Base-by-base conservation (phyloP, 2,797 vertebrate species). In the Astyanax mexicanus region DNA sequence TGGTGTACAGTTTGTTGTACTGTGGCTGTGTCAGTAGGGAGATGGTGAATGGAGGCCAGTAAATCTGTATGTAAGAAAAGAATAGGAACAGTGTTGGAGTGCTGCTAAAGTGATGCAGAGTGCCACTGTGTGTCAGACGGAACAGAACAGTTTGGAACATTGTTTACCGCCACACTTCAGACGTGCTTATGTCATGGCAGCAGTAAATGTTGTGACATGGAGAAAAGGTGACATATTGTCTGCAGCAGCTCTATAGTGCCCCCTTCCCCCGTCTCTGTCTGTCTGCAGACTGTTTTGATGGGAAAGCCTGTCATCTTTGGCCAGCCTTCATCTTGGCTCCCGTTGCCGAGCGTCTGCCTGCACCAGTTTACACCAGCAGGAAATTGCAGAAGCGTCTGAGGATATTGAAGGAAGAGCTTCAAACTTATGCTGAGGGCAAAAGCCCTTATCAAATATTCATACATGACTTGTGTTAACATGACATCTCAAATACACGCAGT, bases 251-350 rank as follows among this genome's bases (percentile, higher is more conserved):
- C 72, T 81, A 52, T 27, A 21, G 45, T 40, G 19, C 49, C 55
- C 69, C 67, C 5, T 13, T 44, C 60, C 32, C 45, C 29, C 19
- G 11, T 32, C 25, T 6, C 74, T 61, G 40, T 49, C 51, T 45
- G 77, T 81, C 80, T 70, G 77, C 81, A 67, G 78, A 66, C 78
- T 92, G 89, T 91, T 92, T 89, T 88, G 89, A 90, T 85, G 88
- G 84, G 83, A 86, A 84, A 85, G 85, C 86, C 85, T 87, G 90
- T 92, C 86, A 89, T 91, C 84, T 87, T 87, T 92, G 92, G 88
- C 88, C 87, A 84, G 64, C 78, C 80, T 87, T 87, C 80, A 55
- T 91, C 19, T 62, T 40, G 37, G 35, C 60, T 62, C 35, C 37
- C 23, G 4, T 32, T 57, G 37, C 60, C 12, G 37, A 21, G 10